Evolutionary conservation across 2,113 vertebrate species (phyloP).

Genomic region (Mirounga angustirostris): DNA sequence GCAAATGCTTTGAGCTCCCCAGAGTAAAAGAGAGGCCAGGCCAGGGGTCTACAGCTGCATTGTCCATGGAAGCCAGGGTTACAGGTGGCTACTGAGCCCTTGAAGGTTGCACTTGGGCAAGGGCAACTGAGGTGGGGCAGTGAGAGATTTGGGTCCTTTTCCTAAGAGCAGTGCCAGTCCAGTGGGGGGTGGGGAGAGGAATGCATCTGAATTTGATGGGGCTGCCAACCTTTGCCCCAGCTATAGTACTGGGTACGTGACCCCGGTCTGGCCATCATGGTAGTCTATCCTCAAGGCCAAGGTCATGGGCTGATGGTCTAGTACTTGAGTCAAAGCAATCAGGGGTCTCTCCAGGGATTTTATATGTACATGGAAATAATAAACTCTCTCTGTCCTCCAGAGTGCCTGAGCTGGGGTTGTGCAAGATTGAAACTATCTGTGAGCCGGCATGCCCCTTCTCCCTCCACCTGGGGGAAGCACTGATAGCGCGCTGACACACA

Average conservation of each 20-base stretch:
- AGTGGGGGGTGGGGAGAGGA: not conserved
- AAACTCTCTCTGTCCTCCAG: not conserved
- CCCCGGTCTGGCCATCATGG: not conserved
- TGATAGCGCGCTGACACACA: rapidly evolving
- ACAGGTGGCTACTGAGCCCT: not conserved
- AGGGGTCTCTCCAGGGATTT: not conserved
- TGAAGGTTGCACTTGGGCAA: not conserved
- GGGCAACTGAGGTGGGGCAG: not conserved
- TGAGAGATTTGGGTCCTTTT: not conserved
- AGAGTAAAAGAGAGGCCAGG: not conserved
- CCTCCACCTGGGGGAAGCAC: not conserved
- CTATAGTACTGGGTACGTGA: not conserved
- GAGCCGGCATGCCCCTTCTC: not conserved
- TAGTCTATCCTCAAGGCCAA: not conserved
- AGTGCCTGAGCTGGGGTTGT: not conserved
- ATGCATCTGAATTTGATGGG: not conserved
- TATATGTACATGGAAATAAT: not conserved
- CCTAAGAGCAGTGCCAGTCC: not conserved
- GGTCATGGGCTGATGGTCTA: not conserved
- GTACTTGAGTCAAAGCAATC: not conserved
- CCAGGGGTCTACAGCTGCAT: not conserved
- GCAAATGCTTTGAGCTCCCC: not conserved
- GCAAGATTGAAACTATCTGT: not conserved
- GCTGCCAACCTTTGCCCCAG: not conserved
- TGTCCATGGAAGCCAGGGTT: not conserved